Evolutionary conservation across 2,113 vertebrate species (phyloP).

Genomic region (Lophotis ruficrista): DNA sequence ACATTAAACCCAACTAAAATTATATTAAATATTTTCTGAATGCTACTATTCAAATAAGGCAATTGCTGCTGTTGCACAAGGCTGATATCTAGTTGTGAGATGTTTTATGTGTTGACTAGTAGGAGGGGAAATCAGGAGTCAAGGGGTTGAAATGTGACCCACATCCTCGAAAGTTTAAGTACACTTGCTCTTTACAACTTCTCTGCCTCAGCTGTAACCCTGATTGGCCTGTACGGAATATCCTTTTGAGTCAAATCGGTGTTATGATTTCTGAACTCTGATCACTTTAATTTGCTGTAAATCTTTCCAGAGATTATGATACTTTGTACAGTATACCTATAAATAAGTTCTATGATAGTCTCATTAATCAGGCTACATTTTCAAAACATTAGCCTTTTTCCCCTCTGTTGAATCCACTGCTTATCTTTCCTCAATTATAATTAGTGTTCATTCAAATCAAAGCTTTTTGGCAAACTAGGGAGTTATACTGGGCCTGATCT

Average conservation of each 20-base stretch:
- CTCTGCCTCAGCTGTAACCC: neutral
- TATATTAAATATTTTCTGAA: neutral
- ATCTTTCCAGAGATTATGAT: conserved; percentile 49
- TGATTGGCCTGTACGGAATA: neutral
- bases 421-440: conserved; percentile 37
- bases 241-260: neutral
- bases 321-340: conserved; percentile 45
- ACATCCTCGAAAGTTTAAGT: neutral
- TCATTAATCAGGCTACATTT: conserved; percentile 62
- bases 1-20: neutral
- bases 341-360: conserved; percentile 52
- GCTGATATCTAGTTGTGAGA: neutral
- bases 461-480: neutral
- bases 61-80: neutral
- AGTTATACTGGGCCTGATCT: neutral
- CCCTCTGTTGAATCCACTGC: conserved; percentile 45
- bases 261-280: conserved; percentile 40
- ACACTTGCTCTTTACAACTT: neutral
- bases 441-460: conserved; percentile 35
- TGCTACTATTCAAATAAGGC: neutral
- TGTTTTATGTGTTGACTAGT: neutral
- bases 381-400: conserved; percentile 58
- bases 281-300: conserved; percentile 49
- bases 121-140: neutral
- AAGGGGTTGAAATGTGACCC: neutral